These are phyloP conservation scores for Drosophila malerkotliana DNA, from an alignment of 1,140 invertebrate genomes.

Conservation along the genomic window DNA sequence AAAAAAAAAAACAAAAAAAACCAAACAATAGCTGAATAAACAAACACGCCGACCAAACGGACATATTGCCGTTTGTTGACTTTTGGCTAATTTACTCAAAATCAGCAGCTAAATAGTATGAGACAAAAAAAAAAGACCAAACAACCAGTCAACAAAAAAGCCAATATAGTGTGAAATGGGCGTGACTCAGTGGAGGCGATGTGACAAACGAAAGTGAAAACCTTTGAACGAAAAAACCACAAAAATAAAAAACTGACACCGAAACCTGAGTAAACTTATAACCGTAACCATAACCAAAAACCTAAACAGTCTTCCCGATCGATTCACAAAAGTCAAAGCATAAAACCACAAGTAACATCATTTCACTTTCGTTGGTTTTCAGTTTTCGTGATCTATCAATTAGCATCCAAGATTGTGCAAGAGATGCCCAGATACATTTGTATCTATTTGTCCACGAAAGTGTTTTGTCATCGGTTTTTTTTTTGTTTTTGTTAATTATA, in stretches of 20 bases:
- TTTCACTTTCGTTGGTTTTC: slow-evolving; percentile 43
- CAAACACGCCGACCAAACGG: background rate
- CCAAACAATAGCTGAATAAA: slow-evolving; percentile 14
- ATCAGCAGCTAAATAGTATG: slow-evolving; percentile 14
- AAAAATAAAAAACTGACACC: background rate
- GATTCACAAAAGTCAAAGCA: slow-evolving; percentile 23
- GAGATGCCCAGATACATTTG: slow-evolving; percentile 1
- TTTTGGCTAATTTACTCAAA: slow-evolving; percentile 21
- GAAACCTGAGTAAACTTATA: slow-evolving; percentile 2
- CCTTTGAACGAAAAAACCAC: slow-evolving; percentile 1
- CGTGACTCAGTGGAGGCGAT: slow-evolving; percentile 34
- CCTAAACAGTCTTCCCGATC: slow-evolving; percentile 19
- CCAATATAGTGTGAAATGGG: background rate
- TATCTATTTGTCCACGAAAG: slow-evolving; percentile 1
- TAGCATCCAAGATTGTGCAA: slow-evolving; percentile 39
- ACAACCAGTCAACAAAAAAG: too few relatives aligned
- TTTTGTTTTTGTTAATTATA: background rate
- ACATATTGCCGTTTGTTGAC: slow-evolving; percentile 26
- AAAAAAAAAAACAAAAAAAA: slow-evolving; percentile 10
- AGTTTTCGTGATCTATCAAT: slow-evolving; percentile 33
- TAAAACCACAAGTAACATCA: slow-evolving; percentile 18
- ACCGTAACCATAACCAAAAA: slow-evolving; percentile 9
- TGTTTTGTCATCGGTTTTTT: slow-evolving; percentile 28
- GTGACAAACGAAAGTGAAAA: slow-evolving; percentile 50
- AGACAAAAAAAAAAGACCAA: too few relatives aligned